Conservation (phyloP, 2,113 vertebrate species). For the Pterocles orientalis region DNA sequence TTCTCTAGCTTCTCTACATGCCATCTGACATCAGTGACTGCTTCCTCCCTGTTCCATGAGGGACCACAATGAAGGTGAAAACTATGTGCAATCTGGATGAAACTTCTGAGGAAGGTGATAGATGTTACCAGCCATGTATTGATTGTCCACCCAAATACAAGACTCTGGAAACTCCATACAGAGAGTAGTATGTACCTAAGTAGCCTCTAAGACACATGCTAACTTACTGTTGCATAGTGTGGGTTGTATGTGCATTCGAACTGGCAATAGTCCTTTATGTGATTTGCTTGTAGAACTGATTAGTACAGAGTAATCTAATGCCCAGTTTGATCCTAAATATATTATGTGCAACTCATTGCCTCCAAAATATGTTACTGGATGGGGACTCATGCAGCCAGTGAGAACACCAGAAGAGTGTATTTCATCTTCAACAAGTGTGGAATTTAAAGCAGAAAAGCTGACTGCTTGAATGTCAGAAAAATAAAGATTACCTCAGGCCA, state of each 20-base stretch:
- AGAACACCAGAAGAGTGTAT: background rate
- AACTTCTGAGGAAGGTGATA: background rate
- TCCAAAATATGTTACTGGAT: background rate
- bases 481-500: background rate
- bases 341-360: background rate
- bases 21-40: rapidly evolving
- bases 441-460: background rate
- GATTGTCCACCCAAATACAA: background rate
- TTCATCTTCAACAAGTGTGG: background rate
- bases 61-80: background rate
- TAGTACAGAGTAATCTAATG: background rate
- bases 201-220: background rate
- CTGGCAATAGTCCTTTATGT: background rate
- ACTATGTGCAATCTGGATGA: background rate
- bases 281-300: background rate
- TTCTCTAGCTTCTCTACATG: background rate
- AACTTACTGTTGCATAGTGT: background rate
- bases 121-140: background rate
- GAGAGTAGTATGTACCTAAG: background rate
- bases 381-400: background rate
- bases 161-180: background rate
- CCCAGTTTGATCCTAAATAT: background rate
- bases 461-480: background rate
- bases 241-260: rapidly evolving
- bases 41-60: background rate